phyloP scores from a whole-genome alignment of 2,113 vertebrate genomes.

The Odocoileus hemionus region DNA sequence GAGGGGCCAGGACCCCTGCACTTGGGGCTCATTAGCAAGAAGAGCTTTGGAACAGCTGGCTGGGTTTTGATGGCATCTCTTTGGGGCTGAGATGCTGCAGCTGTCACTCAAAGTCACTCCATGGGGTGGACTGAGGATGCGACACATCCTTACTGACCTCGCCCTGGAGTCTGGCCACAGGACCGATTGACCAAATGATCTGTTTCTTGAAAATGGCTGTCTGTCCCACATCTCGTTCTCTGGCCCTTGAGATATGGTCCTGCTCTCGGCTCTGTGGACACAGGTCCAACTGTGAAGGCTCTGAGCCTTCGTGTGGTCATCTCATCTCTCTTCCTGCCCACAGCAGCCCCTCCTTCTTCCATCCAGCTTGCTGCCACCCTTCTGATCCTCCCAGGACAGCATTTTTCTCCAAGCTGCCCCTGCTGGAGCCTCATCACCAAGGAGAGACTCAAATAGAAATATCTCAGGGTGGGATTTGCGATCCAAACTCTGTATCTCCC shows the following conservation, averaged over 20 bases:
- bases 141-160: constrained; percentile 51
- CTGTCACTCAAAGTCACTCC: constrained; percentile 38
- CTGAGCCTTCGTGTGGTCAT: not conserved
- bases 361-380: not conserved
- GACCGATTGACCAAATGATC: constrained; percentile 30
- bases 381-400: not conserved
- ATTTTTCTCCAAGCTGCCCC: not conserved
- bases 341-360: accelerated
- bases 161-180: not conserved
- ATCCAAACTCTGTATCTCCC: not conserved
- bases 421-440: too few species aligned
- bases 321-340: not conserved
- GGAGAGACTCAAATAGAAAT: not conserved
- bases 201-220: not conserved
- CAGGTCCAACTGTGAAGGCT: not conserved
- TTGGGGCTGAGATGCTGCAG: constrained; percentile 48
- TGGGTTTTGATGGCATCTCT: constrained; percentile 73
- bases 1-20: not conserved
- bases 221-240: not conserved
- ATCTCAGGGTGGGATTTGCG: too few species aligned
- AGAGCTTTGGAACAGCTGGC: constrained; percentile 72
- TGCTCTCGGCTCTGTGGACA: not conserved
- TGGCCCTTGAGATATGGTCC: accelerated
- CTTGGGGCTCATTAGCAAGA: constrained; percentile 71
- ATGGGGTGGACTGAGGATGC: not conserved